A percentile compares a stretch with the other conserved stretches of the same genome.
phyloP scores from a whole-genome alignment of 1,140 invertebrate genomes.

The Acromyrmex charruanus region DNA sequence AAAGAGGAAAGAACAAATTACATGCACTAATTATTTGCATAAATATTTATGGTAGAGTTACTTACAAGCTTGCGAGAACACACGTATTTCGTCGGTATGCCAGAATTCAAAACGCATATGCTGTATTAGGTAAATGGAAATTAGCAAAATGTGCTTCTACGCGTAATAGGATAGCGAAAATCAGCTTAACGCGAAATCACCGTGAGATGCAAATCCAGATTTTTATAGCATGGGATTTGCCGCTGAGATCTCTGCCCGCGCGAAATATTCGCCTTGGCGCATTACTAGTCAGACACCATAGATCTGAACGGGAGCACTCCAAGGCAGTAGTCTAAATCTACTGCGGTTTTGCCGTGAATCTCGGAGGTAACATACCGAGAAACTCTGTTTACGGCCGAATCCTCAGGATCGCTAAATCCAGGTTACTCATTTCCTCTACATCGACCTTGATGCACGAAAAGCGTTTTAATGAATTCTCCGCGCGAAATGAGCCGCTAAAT shows the following conservation, averaged over 20 bases:
- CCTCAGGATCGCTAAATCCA: conserved; percentile 66
- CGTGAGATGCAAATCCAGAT: conserved; percentile 57
- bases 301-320: conserved; percentile 51
- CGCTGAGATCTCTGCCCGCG: conserved; percentile 19
- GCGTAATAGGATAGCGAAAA: conserved; percentile 55
- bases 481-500: conserved; percentile 29
- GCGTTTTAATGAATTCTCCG: conserved; percentile 67
- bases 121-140: conserved; percentile 38
- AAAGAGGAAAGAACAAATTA: conserved; percentile 43
- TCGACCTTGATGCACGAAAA: conserved; percentile 60
- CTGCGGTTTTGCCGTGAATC: conserved; percentile 65
- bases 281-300: conserved; percentile 52
- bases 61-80: conserved; percentile 1
- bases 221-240: conserved; percentile 59
- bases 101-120: conserved; percentile 32
- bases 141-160: conserved; percentile 49
- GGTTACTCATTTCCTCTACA: conserved; percentile 69
- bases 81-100: neutral
- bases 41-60: conserved; percentile 38
- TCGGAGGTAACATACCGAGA: conserved; percentile 69
- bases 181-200: conserved; percentile 57
- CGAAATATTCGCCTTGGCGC: conserved; percentile 64
- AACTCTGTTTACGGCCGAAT: conserved; percentile 72
- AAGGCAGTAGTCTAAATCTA: conserved; percentile 64
- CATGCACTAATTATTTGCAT: conserved; percentile 53